Conservation (phyloP, 2,113 vertebrate genomes). For the Lethenteron reissneri region DNA sequence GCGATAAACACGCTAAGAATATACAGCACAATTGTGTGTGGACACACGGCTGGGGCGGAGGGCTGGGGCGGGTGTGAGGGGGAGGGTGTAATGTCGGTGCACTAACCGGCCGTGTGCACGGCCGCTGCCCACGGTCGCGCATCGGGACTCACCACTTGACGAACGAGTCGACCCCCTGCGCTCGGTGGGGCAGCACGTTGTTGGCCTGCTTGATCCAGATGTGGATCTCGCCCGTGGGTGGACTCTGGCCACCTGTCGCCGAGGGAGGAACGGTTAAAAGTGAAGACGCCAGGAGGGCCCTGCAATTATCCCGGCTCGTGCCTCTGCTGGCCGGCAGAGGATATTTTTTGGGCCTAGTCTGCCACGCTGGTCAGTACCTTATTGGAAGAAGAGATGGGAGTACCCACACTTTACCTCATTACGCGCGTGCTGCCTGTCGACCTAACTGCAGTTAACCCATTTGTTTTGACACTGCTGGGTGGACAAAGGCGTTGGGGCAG, state of each 20-base stretch:
- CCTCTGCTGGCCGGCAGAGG: too few species aligned
- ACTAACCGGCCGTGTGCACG: not conserved
- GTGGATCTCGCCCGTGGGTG: constrained; percentile 64
- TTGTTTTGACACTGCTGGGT: too few species aligned
- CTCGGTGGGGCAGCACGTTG: constrained; percentile 40
- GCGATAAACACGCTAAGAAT: not conserved
- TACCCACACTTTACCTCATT: too few species aligned
- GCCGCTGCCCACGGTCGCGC: not conserved
- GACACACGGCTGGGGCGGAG: not conserved
- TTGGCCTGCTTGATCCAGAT: constrained; percentile 76
- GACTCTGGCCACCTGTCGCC: constrained; percentile 33
- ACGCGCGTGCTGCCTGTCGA: too few species aligned
- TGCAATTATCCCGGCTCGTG: too few species aligned
- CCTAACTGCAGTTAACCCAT: too few species aligned
- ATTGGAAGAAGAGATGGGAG: too few species aligned
- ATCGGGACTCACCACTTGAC: constrained; percentile 45
- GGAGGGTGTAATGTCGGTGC: accelerated
- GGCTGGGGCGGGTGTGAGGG: not conserved
- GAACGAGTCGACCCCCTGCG: constrained; percentile 38
- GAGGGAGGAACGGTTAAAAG: constrained; percentile 8
- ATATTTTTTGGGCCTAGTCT: too few species aligned
- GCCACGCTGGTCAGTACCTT: too few species aligned
- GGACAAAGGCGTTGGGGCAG: too few species aligned
- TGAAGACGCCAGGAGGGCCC: not conserved
- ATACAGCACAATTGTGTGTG: too few species aligned